Evolutionary conservation across 2,113 vertebrate species (phyloP).

Genomic region (Protobothrops mucrosquamatus): DNA sequence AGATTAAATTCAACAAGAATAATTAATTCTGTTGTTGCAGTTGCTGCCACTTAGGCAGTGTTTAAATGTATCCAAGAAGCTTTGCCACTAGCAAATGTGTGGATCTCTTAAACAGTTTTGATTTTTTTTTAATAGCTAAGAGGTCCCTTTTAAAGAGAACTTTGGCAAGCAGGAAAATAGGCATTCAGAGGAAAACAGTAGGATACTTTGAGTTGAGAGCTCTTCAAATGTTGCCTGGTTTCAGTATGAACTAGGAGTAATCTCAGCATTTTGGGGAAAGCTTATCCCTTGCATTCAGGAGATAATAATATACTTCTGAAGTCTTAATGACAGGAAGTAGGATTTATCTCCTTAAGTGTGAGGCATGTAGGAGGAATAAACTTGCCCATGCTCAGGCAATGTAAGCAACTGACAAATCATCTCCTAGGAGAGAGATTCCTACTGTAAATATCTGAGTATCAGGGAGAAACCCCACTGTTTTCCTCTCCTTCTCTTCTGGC

Average conservation of each 20-base stretch:
- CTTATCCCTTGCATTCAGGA: neutral
- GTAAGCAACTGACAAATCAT: neutral
- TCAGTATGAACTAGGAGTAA: neutral
- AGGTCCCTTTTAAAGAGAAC: neutral
- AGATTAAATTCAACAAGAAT: conserved; percentile 27
- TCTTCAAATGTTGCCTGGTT: conserved; percentile 1
- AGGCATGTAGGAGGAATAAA: neutral
- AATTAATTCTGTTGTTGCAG: conserved; percentile 30
- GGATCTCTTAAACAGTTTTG: neutral
- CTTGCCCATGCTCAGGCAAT: neutral
- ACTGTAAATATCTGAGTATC: neutral
- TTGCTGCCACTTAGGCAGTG: conserved; percentile 4
- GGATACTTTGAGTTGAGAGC: neutral
- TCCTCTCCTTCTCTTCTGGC: too few relatives aligned
- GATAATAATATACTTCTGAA: neutral
- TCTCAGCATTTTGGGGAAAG: neutral
- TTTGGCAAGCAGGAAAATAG: neutral
- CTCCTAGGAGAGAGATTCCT: neutral
- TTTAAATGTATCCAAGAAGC: neutral
- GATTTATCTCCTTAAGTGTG: neutral
- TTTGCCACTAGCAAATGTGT: conserved; percentile 4
- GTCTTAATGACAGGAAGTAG: neutral
- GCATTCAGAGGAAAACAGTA: neutral
- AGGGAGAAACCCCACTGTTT: neutral
- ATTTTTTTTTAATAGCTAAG: neutral